Evolutionary conservation across 2,113 vertebrate genomes (phyloP).

Genomic region (Misgurnus mizolepis): DNA sequence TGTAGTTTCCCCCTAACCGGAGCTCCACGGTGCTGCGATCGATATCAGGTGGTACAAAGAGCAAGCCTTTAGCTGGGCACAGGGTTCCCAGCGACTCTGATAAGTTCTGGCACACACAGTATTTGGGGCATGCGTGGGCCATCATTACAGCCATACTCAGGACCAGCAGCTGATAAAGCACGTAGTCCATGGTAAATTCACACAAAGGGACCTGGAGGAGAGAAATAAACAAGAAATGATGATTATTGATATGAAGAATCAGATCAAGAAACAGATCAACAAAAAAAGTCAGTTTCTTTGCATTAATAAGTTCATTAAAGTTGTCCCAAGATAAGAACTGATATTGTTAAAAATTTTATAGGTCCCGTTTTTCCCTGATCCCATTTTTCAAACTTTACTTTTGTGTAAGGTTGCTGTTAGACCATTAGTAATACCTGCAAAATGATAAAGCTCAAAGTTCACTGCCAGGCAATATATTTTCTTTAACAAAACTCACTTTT

Average conservation of each 20-base stretch:
- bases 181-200: conserved; percentile 90
- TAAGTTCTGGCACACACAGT: conserved; percentile 93
- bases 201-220: conserved; percentile 69
- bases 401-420: too few species aligned
- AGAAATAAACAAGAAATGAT: conserved; percentile 21
- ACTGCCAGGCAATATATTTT: too few species aligned
- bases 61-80: conserved; percentile 91
- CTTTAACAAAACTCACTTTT: too few species aligned
- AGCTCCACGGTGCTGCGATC: conserved; percentile 91
- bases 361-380: too few species aligned
- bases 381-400: too few species aligned
- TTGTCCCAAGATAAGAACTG: too few species aligned
- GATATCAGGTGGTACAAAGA: conserved; percentile 89
- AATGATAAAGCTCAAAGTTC: too few species aligned
- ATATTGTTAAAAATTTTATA: too few species aligned
- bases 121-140: conserved; percentile 89
- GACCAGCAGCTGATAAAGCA: conserved; percentile 85
- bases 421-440: too few species aligned
- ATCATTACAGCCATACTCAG: conserved; percentile 83
- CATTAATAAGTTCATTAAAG: too few species aligned
- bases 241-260: neutral
- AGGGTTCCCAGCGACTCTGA: conserved; percentile 92
- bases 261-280: neutral
- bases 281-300: too few species aligned
- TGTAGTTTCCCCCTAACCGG: conserved; percentile 91